Conservation (phyloP, 2,113 vertebrate species). For the Pontoporia blainvillei region DNA sequence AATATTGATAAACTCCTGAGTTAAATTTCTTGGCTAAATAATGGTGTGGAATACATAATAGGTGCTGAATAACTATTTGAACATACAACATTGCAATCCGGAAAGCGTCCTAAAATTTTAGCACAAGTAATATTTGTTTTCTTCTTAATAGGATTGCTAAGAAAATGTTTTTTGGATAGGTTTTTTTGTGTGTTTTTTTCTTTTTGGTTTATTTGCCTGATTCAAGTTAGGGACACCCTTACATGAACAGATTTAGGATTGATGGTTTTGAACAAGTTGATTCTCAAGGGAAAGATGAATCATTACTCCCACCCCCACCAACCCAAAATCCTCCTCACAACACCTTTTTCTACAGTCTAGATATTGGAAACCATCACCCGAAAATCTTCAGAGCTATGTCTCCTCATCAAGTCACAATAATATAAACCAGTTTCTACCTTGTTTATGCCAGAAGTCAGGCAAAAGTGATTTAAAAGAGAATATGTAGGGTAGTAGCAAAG, state of each 20-base stretch:
- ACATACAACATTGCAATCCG: not conserved
- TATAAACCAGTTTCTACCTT: not conserved
- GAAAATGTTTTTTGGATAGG: not conserved
- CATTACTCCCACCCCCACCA: not conserved
- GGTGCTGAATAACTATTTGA: not conserved
- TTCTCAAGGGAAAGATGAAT: not conserved
- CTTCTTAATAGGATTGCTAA: not conserved
- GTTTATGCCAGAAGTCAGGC: not conserved
- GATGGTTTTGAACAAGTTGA: conserved; percentile 16
- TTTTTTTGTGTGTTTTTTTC: not conserved
- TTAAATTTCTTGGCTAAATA: not conserved
- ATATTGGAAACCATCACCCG: not conserved
- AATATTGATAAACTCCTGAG: not conserved
- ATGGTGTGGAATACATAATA: not conserved
- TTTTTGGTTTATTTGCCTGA: not conserved
- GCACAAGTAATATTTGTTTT: not conserved
- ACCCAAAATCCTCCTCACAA: not conserved
- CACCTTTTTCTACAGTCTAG: not conserved
- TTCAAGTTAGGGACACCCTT: not conserved
- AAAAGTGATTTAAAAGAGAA: conserved; percentile 16
- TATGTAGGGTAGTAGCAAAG: not conserved
- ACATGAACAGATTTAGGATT: not conserved
- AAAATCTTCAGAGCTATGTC: not conserved
- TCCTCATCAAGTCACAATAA: not conserved
- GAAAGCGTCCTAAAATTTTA: not conserved